phyloP scores from a whole-genome alignment of 1,140 invertebrate genomes.

The Leguminivora glycinivorella region DNA sequence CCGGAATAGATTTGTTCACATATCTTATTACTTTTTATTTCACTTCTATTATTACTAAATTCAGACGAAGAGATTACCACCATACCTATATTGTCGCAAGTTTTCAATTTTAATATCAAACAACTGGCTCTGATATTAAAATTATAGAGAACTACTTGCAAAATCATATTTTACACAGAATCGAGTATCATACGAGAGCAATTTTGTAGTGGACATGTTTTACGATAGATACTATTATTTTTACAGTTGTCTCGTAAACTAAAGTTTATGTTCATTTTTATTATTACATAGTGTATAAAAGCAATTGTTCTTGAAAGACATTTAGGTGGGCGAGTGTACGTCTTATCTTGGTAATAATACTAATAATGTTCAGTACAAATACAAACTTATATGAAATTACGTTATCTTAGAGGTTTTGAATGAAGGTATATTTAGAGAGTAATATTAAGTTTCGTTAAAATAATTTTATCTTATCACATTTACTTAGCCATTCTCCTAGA shows the following conservation, averaged over 20 bases:
- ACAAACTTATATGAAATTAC: no score
- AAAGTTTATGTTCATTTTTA: constrained; percentile 49
- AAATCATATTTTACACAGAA: neutral
- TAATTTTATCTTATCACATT: no score
- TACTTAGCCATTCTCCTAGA: no score
- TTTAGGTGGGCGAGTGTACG: neutral
- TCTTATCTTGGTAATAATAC: neutral
- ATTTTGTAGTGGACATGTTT: constrained; percentile 48
- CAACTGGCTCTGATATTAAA: neutral
- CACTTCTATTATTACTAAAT: no score
- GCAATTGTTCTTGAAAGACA: constrained; percentile 18
- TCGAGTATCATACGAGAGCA: constrained; percentile 32
- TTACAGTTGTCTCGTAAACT: constrained; percentile 46
- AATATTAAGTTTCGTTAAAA: no score
- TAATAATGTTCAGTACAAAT: neutral
- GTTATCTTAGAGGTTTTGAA: no score
- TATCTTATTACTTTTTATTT: no score
- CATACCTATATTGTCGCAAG: no score
- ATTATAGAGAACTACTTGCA: neutral
- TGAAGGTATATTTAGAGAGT: no score
- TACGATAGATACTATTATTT: constrained; percentile 53
- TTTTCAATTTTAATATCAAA: no score
- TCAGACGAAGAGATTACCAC: no score
- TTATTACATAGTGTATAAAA: constrained; percentile 36
- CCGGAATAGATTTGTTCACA: no score